phyloP scores from a whole-genome alignment of 2,113 vertebrate species.

The Tragelaphus strepsiceros region DNA sequence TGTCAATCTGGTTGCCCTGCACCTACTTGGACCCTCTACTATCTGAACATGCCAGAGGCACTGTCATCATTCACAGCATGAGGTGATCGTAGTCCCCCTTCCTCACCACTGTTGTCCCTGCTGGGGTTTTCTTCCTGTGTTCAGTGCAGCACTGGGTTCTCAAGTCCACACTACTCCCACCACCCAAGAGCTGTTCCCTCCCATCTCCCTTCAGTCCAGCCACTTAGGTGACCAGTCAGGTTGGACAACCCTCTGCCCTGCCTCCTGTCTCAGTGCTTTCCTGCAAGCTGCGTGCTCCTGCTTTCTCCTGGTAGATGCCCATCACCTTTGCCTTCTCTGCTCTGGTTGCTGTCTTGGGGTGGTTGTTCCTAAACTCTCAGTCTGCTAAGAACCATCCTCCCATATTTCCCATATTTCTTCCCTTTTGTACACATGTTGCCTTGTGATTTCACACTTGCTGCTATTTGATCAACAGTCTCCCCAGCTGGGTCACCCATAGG shows the following conservation, averaged over 20 bases:
- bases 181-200: not conserved
- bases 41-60: rapidly evolving
- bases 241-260: not conserved
- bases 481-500: not conserved
- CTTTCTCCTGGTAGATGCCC: rapidly evolving
- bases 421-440: not conserved
- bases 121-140: not conserved
- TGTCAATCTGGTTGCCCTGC: not conserved
- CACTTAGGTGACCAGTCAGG: not conserved
- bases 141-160: rapidly evolving
- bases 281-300: rapidly evolving
- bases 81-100: no score
- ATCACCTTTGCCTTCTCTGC: not conserved
- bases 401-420: not conserved
- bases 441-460: not conserved
- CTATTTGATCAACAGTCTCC: not conserved
- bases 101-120: not conserved
- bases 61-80: not conserved
- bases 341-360: not conserved
- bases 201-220: not conserved
- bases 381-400: not conserved
- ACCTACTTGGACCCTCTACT: not conserved
- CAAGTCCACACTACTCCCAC: not conserved
- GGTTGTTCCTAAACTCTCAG: not conserved
- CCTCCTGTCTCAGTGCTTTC: not conserved